Percentiles rank a stretch among this genome's conserved stretches.
Evolutionary conservation across 2,888 invertebrate species (phyloP).

Genomic region (Campoplex nolae): DNA sequence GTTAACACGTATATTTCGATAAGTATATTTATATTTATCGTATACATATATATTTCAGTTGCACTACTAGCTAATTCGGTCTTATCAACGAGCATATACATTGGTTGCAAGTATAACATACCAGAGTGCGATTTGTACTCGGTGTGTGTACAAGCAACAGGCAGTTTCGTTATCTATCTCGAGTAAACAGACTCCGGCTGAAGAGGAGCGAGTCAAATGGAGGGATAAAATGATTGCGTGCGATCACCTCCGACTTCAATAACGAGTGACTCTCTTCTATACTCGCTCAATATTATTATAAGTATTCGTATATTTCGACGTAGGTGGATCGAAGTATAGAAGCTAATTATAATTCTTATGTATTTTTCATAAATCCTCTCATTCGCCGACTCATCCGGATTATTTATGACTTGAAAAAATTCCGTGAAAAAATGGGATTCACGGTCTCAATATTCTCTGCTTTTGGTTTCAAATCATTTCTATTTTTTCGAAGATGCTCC

Average conservation of each 20-base stretch:
- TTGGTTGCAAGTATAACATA: constrained; percentile 27
- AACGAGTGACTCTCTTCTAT: neutral
- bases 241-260: constrained; percentile 44
- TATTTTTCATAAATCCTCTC: neutral
- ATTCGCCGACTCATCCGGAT: neutral
- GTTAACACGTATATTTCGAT: neutral
- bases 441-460: neutral
- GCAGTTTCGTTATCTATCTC: constrained; percentile 46
- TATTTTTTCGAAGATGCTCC: neutral
- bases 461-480: neutral
- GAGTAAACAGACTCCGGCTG: constrained; percentile 51
- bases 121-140: constrained; percentile 15
- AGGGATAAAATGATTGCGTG: constrained; percentile 48
- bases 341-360: neutral
- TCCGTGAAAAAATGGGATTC: neutral
- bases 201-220: constrained; percentile 41
- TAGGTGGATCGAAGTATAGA: neutral
- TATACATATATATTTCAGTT: constrained; percentile 3
- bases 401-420: neutral
- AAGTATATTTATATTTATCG: neutral
- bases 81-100: constrained; percentile 48
- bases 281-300: neutral
- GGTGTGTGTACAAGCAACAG: constrained; percentile 28
- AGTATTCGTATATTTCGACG: neutral
- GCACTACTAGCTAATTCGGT: constrained; percentile 38